Base-by-base conservation (phyloP, 2,888 invertebrate genomes). In the Chymomyza caudatula region DNA sequence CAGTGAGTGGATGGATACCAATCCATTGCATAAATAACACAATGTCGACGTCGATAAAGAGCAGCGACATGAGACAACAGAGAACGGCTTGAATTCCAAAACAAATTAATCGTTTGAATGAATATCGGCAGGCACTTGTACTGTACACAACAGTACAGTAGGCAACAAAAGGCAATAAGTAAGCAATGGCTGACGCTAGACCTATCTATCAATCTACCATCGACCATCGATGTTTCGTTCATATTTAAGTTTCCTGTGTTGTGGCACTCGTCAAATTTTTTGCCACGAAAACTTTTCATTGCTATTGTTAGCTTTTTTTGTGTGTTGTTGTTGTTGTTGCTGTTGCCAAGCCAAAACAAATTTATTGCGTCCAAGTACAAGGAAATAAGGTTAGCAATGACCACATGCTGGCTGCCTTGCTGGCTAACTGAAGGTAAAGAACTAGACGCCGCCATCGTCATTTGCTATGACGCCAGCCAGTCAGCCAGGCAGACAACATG, bases 341-440 rank as follows among this genome's bases (percentile, higher is more conserved):
- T 65, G 71, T 71, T 69, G 64, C 67, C 69, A 72, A 65, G 76
- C 58, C 56, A 56, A 58, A 55, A 64, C 25, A 47, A 78, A 72
- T 69, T 69, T 78, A 77, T 78, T 74, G 65, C 64, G 68, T 65
- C 60, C 74, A 80, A 74, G 80, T 76, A 78, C 75, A 78, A 74
- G 78, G 84, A 83, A 78, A 80, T 70, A 77, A 67, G 72, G 77
- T 83, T 74, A 78, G 78, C 78, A 81, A 75, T 83, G 81, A 77
- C 76, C 76, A 65, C 69, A 67, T 59, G 69, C 69, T 65, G 65
- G 51, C 19, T 43, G 42, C 53, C 65, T 19, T 59, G 69, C 69
- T 65, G 65, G 51, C 19, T 43, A 42, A 56, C 65, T 19, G 52
- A 63, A 56, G 62, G 55, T 63, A 22, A 25, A 49, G 61, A 51